phyloP scores from a whole-genome alignment of 2,888 invertebrate species.

The Drosophila emarginata region DNA sequence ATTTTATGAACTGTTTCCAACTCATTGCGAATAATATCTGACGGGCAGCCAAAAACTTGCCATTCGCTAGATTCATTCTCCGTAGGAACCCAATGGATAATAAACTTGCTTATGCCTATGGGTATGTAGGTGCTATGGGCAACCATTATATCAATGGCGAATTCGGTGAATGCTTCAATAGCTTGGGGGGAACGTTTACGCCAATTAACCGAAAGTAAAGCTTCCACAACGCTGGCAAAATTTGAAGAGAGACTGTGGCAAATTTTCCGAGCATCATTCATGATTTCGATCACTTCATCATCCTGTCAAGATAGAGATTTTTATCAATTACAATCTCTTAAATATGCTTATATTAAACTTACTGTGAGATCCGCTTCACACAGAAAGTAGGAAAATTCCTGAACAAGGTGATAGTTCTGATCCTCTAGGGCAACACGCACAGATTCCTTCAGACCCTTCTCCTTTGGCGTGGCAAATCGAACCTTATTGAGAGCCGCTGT shows the following conservation, averaged over 20 bases:
- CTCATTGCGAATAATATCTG: conserved; percentile 83
- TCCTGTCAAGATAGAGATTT: conserved; percentile 81
- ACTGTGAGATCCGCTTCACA: conserved; percentile 68
- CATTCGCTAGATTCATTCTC: conserved; percentile 84
- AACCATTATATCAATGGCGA: conserved; percentile 87
- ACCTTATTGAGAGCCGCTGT: conserved; percentile 78
- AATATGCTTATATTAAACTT: conserved; percentile 42
- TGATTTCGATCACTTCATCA: conserved; percentile 84
- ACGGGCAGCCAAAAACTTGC: conserved; percentile 84
- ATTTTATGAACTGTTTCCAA: conserved; percentile 87
- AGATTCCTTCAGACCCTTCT: conserved; percentile 69
- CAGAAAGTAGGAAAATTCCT: conserved; percentile 75
- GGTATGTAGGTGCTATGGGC: conserved; percentile 87
- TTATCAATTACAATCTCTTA: neutral
- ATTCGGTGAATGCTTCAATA: conserved; percentile 85
- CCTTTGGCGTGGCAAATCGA: conserved; percentile 75
- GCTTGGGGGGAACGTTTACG: conserved; percentile 82
- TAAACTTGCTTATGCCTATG: conserved; percentile 85
- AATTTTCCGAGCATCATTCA: conserved; percentile 84
- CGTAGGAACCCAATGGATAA: conserved; percentile 85
- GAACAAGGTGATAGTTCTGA: conserved; percentile 65
- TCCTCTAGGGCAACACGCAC: conserved; percentile 66
- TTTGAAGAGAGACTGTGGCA: conserved; percentile 85
- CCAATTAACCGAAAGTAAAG: conserved; percentile 86
- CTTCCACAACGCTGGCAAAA: conserved; percentile 85